Evolutionary conservation across 2,797 vertebrate species (phyloP).

Genomic region (Spea hammondii): DNA sequence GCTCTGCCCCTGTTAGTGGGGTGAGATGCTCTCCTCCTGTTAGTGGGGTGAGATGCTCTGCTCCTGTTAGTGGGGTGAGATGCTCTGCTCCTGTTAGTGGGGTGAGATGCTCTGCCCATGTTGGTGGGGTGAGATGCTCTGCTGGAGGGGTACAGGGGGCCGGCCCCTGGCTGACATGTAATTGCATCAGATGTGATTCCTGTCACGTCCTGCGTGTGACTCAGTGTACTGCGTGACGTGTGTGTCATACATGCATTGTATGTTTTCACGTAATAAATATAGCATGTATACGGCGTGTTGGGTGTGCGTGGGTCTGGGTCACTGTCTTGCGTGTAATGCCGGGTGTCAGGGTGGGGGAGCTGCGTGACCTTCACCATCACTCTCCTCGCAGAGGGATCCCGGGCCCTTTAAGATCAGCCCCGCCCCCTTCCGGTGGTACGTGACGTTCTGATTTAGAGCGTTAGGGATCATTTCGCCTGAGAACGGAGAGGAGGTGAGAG

Average conservation of each 20-base stretch:
- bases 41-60: too few relatives aligned
- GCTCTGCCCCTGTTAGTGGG: background rate
- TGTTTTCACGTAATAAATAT: background rate
- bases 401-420: conserved; percentile 27
- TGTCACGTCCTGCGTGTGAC: conserved; percentile 29
- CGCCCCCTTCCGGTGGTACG: conserved; percentile 2
- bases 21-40: background rate
- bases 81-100: background rate
- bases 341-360: background rate
- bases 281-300: background rate
- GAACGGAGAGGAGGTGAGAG: conserved; percentile 28
- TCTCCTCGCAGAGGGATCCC: background rate
- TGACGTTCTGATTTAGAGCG: conserved; percentile 5
- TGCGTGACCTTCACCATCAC: conserved; percentile 2
- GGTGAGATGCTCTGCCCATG: too few relatives aligned
- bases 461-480: background rate
- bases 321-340: background rate
- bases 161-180: background rate
- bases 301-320: background rate
- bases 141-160: background rate
- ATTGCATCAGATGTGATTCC: conserved; percentile 24
- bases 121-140: background rate
- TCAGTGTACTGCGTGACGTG: background rate
- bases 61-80: background rate
- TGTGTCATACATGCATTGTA: background rate